Evolutionary conservation across 1,140 invertebrate species (phyloP).

Genomic region (Apocrypta bakeri): DNA sequence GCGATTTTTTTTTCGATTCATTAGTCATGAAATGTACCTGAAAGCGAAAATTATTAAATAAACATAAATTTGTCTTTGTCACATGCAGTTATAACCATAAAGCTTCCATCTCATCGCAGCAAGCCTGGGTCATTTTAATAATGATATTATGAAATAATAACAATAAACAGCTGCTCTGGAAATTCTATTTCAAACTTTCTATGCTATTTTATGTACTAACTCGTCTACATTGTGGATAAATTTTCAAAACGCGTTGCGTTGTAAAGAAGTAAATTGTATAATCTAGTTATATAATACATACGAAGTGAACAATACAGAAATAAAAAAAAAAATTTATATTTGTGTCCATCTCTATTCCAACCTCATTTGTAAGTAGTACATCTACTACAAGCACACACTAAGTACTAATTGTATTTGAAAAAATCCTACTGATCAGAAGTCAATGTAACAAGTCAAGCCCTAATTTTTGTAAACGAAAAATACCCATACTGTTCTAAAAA

Average conservation of each 20-base stretch:
- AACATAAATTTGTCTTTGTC: conserved; percentile 1
- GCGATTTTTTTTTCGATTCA: conserved; percentile 35
- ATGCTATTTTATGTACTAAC: background rate
- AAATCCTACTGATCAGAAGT: background rate
- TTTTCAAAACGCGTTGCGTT: too few species aligned
- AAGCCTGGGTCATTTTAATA: background rate
- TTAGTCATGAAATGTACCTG: conserved; percentile 26
- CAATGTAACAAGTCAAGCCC: background rate
- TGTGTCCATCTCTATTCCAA: background rate
- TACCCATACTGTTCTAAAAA: background rate
- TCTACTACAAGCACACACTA: background rate
- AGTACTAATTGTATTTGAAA: background rate
- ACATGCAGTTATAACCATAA: background rate
- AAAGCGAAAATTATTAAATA: conserved; percentile 20
- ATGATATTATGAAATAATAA: background rate
- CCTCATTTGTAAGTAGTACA: background rate
- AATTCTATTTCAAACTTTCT: background rate
- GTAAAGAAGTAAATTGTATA: background rate
- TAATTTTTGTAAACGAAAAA: background rate
- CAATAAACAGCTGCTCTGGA: background rate
- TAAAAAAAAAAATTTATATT: too few species aligned
- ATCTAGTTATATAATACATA: too few species aligned
- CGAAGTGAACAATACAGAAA: too few species aligned
- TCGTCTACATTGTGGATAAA: too few species aligned
- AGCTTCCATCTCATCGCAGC: conserved; percentile 1